phyloP scores from a whole-genome alignment of 1,140 invertebrate species.

The Ceratina australensis region DNA sequence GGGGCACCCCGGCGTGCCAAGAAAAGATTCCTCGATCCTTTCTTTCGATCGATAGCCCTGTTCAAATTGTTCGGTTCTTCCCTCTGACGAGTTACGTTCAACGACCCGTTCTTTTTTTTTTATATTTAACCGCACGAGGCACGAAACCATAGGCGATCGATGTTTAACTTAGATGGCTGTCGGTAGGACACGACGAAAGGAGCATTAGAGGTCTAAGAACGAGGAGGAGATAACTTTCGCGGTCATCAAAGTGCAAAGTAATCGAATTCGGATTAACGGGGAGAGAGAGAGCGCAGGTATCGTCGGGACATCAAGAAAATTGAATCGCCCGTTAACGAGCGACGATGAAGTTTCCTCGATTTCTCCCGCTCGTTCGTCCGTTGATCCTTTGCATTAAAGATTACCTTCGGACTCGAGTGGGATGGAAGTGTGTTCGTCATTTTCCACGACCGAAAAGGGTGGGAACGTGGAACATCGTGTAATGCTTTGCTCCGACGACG shows the following conservation, averaged over 20 bases:
- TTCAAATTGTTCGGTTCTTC: too few species aligned
- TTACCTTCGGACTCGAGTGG: not conserved
- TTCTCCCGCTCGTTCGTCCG: conserved; percentile 6
- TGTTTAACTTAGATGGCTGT: not conserved
- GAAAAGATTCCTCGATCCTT: not conserved
- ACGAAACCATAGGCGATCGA: not conserved
- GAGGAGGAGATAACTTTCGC: conserved; percentile 2
- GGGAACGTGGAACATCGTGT: not conserved
- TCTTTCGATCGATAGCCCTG: too few species aligned
- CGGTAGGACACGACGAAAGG: not conserved
- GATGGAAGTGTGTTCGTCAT: not conserved
- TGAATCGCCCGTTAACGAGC: conserved; percentile 31
- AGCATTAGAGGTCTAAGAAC: not conserved
- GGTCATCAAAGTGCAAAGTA: conserved; percentile 27
- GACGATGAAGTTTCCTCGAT: conserved; percentile 16
- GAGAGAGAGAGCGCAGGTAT: conserved; percentile 1
- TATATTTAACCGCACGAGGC: not conserved
- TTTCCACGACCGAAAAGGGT: not conserved
- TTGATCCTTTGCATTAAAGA: conserved; percentile 29
- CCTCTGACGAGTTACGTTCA: too few species aligned
- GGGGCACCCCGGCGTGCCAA: not conserved
- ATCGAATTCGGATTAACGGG: conserved; percentile 22
- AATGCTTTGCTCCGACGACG: not conserved
- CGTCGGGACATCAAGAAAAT: conserved; percentile 20
- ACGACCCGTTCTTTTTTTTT: too few species aligned